A percentile compares a stretch with the other conserved stretches of the same genome.
Conservation (phyloP, 2,888 invertebrate species). For the Euzetes globulus region DNA sequence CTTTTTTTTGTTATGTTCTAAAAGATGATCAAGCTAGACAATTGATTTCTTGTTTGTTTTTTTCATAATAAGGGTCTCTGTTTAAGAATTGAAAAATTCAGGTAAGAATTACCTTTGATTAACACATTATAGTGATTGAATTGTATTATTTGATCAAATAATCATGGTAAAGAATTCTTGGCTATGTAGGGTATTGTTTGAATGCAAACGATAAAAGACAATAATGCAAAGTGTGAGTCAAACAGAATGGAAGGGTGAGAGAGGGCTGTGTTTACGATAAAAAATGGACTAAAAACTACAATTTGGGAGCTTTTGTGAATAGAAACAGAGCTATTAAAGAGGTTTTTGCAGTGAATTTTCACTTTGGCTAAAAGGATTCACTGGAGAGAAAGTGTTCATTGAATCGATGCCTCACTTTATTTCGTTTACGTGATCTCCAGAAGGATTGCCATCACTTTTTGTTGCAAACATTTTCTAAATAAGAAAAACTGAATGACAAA, state of each 20-base stretch:
- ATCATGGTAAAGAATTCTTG: no score
- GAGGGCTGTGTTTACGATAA: constrained; percentile 14
- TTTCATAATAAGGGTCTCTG: no score
- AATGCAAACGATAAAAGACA: neutral
- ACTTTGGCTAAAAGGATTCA: constrained; percentile 27
- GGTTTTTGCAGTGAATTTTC: constrained; percentile 15
- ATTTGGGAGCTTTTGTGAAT: neutral
- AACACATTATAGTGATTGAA: no score
- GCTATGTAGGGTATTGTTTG: neutral
- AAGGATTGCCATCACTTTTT: neutral
- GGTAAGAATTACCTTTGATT: no score
- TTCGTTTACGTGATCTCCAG: constrained; percentile 1
- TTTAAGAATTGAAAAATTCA: no score
- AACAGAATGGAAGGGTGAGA: constrained; percentile 20
- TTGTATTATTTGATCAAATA: no score
- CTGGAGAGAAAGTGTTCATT: constrained; percentile 20
- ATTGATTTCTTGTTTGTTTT: no score
- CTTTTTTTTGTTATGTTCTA: no score
- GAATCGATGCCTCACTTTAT: constrained; percentile 15
- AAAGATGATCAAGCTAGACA: no score
- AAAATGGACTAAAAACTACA: constrained; percentile 21
- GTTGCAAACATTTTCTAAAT: neutral
- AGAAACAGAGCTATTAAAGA: constrained; percentile 6
- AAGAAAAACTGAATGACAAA: constrained; percentile 4
- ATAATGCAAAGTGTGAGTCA: neutral